Conservation (phyloP, 1,140 invertebrate species). For the Dysdera silvatica region DNA sequence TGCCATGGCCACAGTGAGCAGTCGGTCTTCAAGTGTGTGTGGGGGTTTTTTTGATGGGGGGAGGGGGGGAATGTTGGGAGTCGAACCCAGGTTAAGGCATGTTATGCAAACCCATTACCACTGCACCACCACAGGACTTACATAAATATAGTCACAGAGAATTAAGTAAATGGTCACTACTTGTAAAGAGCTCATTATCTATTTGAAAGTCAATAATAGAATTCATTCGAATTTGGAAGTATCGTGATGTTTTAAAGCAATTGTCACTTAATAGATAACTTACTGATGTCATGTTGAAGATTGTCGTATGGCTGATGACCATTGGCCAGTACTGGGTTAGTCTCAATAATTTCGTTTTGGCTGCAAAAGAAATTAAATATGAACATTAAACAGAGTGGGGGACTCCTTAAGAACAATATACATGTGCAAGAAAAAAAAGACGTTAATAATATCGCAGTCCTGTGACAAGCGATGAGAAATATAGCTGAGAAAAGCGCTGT, state of each 20-base stretch:
- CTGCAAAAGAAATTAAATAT: constrained; percentile 36
- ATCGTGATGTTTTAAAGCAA: background rate
- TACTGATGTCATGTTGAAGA: constrained; percentile 78
- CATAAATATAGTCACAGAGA: background rate
- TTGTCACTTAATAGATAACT: constrained; percentile 41
- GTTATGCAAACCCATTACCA: too few species aligned
- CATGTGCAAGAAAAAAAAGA: too few species aligned
- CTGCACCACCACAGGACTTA: too few species aligned
- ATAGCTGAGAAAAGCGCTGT: too few species aligned
- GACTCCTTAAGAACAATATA: too few species aligned
- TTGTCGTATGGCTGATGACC: constrained; percentile 77
- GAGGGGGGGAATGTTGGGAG: too few species aligned
- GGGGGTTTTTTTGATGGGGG: too few species aligned
- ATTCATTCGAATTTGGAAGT: background rate
- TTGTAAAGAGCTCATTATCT: background rate
- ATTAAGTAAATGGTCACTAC: background rate
- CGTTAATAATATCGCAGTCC: too few species aligned
- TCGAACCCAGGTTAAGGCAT: too few species aligned
- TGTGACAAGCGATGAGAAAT: too few species aligned
- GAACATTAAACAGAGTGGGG: background rate
- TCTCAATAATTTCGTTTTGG: constrained; percentile 61
- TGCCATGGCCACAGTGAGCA: too few species aligned
- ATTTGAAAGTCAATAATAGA: background rate
- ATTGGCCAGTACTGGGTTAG: constrained; percentile 87
- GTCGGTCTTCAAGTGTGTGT: too few species aligned